A percentile compares a stretch with the other conserved stretches of the same genome.
Evolutionary conservation across 2,888 invertebrate species (phyloP).

Genomic region (Ferrisia virgata): DNA sequence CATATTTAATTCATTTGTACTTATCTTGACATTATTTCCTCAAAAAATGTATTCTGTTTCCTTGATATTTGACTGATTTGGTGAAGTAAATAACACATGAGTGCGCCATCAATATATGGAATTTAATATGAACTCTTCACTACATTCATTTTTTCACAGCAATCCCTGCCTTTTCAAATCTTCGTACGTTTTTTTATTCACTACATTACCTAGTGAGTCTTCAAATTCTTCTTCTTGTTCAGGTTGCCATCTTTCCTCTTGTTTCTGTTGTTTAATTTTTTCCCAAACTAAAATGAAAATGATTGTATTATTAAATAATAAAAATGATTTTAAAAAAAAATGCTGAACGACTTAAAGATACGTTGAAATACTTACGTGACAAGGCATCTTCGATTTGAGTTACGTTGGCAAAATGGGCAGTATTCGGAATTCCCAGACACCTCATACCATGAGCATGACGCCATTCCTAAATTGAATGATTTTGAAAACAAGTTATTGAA

Average conservation of each 20-base stretch:
- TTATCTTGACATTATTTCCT: neutral
- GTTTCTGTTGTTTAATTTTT: conserved; percentile 92
- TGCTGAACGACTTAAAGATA: too few relatives aligned
- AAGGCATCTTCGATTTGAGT: conserved; percentile 98
- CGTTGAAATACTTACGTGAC: conserved; percentile 57
- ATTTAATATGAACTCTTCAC: too few relatives aligned
- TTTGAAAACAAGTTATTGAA: conserved; percentile 36
- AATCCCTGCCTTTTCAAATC: conserved; percentile 98
- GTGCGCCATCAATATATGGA: too few relatives aligned
- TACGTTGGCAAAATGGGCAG: conserved; percentile 99
- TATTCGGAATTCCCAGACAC: conserved; percentile 98
- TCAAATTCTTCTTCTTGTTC: conserved; percentile 98
- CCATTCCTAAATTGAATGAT: conserved; percentile 59
- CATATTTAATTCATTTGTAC: neutral
- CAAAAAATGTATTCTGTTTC: too few relatives aligned
- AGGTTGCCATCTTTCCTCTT: conserved; percentile 92
- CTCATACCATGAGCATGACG: conserved; percentile 58
- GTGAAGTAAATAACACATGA: too few relatives aligned
- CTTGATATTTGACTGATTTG: too few relatives aligned
- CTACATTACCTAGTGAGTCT: conserved; percentile 97
- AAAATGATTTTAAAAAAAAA: too few relatives aligned
- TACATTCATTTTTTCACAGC: conserved; percentile 61
- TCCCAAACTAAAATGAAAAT: conserved; percentile 78
- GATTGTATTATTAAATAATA: neutral
- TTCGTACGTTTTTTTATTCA: conserved; percentile 96